Evolutionary conservation across 92 coral and sea anemone genomes (phyloP).

Genomic region (Anthopleura xanthogrammica): DNA sequence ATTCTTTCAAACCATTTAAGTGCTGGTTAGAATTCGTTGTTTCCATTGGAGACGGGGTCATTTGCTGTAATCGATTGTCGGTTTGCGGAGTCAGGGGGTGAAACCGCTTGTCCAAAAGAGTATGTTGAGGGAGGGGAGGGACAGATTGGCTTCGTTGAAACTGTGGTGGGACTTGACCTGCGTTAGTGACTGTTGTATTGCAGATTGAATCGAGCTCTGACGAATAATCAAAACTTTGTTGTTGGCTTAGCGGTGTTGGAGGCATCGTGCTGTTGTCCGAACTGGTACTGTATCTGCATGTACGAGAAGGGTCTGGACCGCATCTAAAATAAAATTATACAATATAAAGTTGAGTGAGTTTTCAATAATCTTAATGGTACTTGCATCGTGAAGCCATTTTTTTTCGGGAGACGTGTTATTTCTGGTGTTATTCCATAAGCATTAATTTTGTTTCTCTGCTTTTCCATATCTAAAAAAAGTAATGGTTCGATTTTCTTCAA

Average conservation of each 20-base stretch:
- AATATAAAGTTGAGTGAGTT: not conserved
- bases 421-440: too few relatives aligned
- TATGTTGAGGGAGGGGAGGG: conserved; percentile 93
- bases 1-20: conserved; percentile 88
- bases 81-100: conserved; percentile 99
- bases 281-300: conserved; percentile 78
- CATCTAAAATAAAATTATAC: conserved; percentile 24
- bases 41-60: conserved; percentile 83
- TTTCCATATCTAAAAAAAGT: too few relatives aligned
- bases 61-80: conserved; percentile 68
- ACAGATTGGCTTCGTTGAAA: conserved; percentile 95
- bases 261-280: conserved; percentile 60
- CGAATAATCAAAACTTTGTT: conserved; percentile 71
- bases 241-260: conserved; percentile 54
- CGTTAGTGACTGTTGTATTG: conserved; percentile 58
- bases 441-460: too few relatives aligned
- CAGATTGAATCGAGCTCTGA: conserved; percentile 85
- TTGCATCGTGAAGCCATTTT: too few relatives aligned
- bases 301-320: conserved; percentile 49
- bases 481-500: too few relatives aligned
- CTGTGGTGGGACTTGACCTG: conserved; percentile 72
- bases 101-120: conserved; percentile 67
- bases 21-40: conserved; percentile 70
- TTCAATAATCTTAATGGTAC: too few relatives aligned
- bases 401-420: too few relatives aligned